phyloP scores from a whole-genome alignment of 1,140 invertebrate species.

The Pogonomyrmex barbatus region DNA sequence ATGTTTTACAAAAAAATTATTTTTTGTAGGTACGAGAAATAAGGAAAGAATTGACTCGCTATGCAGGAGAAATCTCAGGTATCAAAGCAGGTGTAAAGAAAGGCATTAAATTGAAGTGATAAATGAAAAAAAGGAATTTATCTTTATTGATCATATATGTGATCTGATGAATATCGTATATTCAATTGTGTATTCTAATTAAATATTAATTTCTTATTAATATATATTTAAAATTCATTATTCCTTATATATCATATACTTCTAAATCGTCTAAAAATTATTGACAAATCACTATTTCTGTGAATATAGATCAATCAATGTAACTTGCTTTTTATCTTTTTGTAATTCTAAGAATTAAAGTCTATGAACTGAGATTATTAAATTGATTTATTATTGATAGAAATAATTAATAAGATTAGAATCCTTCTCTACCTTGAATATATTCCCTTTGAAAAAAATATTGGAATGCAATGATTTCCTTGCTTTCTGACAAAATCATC shows the following conservation, averaged over 20 bases:
- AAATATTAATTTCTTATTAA: conserved; percentile 2
- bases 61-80: conserved; percentile 96
- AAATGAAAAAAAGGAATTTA: not conserved
- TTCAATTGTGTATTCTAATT: not conserved
- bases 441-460: no score
- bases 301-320: no score
- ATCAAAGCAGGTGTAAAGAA: conserved; percentile 95
- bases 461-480: no score
- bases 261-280: conserved; percentile 2
- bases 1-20: conserved; percentile 60
- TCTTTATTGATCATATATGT: not conserved
- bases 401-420: no score
- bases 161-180: not conserved
- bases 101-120: conserved; percentile 94
- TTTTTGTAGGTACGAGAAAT: conserved; percentile 90
- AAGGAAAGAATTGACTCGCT: conserved; percentile 92
- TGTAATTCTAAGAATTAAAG: no score
- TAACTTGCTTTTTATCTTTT: no score
- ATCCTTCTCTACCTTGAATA: no score
- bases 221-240: not conserved
- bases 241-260: not conserved
- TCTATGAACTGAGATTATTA: no score
- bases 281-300: not conserved
- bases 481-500: not conserved
- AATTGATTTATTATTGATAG: no score